These are phyloP conservation scores for Myotis lucifugus DNA, from an alignment of 2,113 vertebrate genomes.

Conservation along the genomic window DNA sequence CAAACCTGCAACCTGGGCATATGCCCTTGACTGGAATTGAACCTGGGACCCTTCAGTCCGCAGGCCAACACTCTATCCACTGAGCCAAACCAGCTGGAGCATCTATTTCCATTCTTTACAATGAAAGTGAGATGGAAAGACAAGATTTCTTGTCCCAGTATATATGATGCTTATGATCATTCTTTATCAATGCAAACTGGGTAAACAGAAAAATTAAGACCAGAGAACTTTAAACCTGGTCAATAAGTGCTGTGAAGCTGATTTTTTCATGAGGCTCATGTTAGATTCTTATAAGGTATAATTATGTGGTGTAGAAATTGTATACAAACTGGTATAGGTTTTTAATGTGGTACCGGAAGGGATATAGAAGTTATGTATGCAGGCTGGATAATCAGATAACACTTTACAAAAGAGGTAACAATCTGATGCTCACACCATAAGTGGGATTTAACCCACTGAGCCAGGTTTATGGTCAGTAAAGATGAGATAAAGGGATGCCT, in stretches of 20 bases:
- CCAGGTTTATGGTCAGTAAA: background rate
- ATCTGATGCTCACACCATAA: background rate
- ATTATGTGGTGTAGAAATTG: background rate
- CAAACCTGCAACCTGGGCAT: too few relatives aligned
- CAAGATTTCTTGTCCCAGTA: background rate
- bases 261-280: background rate
- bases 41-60: too few relatives aligned
- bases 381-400: background rate
- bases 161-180: background rate
- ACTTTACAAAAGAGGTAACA: background rate
- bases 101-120: slow-evolving; percentile 40
- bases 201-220: background rate
- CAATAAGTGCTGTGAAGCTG: background rate
- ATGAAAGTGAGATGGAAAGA: background rate
- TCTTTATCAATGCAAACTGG: background rate
- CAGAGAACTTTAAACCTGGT: background rate
- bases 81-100: too few relatives aligned
- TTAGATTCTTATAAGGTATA: background rate
- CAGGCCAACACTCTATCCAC: too few relatives aligned
- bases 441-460: background rate
- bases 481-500: background rate
- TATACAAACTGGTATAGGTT: background rate
- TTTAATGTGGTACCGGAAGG: background rate
- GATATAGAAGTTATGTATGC: background rate
- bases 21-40: too few relatives aligned